Evolutionary conservation across 2,888 invertebrate genomes (phyloP), one percentile per base, ranked within the genome.

Genomic region (Tyria jacobaeae): DNA sequence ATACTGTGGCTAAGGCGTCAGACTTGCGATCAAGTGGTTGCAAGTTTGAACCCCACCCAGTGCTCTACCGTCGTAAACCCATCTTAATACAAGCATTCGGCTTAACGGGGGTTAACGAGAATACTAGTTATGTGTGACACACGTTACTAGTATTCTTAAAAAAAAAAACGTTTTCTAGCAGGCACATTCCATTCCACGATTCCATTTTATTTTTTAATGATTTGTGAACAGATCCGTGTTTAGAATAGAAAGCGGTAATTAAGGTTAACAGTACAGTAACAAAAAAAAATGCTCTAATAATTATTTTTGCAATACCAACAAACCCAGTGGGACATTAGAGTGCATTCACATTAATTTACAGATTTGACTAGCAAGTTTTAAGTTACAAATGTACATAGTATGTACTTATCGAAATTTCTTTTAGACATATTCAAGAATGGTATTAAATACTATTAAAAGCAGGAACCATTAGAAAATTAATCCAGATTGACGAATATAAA

Each of bases 241-340:
- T 34, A 39, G 6, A 51, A 58, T 31, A 56, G 21, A 21, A 35
- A n/a, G 14, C 12, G 17, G 54, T 60, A 60, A 60, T 60, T 60
- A 60, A n/a, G 60, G 60, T 60, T 48, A 60, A 15, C 15, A n/a
- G 53, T 35, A 48, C 60, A 54, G 15, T n/a, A n/a, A n/a, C n/a
- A n/a, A 4, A 9, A 44, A 44, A 44, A 56, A 47, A 48, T 24
- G 34, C n/a, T 25, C 56, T 34, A 24, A 44, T 15, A 55, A 55
- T 54, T 54, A 41, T 54, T 27, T 54, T 54, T 54, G 25, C 6
- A n/a, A 17, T 17, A 12, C 27, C 12, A 17, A 41, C 27, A 39
- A 41, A 41, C n/a, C 12, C 53, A 27, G 1, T 12, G 25, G n/a
- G 10, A 25, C 10, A 31, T 34, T 34, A 12, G 10, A 50, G 34